phyloP scores from a whole-genome alignment of 23 tunicate species.

The Styela clava region DNA sequence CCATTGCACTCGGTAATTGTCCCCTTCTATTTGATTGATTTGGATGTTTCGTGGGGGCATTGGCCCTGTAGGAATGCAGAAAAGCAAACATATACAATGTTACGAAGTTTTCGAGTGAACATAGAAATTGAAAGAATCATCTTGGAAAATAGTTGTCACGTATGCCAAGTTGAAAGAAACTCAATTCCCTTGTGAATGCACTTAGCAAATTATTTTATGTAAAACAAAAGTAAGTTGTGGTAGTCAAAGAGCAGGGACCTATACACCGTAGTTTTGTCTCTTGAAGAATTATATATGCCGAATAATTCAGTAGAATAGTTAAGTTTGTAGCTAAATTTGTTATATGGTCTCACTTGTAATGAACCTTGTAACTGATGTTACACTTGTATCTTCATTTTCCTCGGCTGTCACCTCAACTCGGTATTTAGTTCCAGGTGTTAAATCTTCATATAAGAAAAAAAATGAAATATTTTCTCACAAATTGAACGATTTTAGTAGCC shows the following conservation, averaged over 20 bases:
- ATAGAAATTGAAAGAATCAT: too few relatives aligned
- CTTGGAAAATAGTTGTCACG: too few relatives aligned
- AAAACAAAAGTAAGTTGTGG: too few relatives aligned
- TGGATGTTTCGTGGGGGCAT: slow-evolving; percentile 23
- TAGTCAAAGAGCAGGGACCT: too few relatives aligned
- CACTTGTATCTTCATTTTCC: slow-evolving; percentile 5
- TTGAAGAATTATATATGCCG: too few relatives aligned
- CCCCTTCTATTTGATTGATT: neutral
- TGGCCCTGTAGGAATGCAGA: slow-evolving; percentile 30
- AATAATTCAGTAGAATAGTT: too few relatives aligned
- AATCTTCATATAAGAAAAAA: neutral
- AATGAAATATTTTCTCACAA: too few relatives aligned
- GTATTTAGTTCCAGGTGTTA: slow-evolving; percentile 46
- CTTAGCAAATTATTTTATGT: neutral
- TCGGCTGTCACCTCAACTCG: slow-evolving; percentile 20
- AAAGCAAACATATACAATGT: neutral
- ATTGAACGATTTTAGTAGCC: too few relatives aligned
- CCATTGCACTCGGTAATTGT: slow-evolving; percentile 11
- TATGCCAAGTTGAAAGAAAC: too few relatives aligned
- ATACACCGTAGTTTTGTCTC: too few relatives aligned
- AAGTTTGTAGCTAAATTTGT: too few relatives aligned
- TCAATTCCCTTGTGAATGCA: neutral
- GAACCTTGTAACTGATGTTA: slow-evolving; percentile 14
- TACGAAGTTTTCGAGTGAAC: too few relatives aligned
- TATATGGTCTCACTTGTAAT: slow-evolving; percentile 41